Conservation (phyloP, 2,797 vertebrate genomes). For the Mormyrus hasselquistii region DNA sequence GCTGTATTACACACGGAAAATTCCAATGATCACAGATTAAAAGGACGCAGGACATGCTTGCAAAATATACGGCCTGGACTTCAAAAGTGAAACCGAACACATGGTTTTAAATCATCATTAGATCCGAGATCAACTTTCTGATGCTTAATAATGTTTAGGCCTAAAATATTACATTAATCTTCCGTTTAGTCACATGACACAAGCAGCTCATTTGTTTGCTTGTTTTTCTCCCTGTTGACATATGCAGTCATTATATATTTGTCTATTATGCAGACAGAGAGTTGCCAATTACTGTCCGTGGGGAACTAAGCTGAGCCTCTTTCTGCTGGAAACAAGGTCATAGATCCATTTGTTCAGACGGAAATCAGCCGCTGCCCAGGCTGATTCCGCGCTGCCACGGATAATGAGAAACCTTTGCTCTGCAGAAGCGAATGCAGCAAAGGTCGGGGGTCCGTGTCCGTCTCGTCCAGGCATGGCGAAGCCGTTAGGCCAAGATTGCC, state of each 20-base stretch:
- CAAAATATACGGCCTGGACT: background rate
- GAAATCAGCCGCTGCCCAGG: background rate
- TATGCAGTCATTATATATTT: background rate
- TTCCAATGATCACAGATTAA: background rate
- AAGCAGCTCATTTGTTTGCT: background rate
- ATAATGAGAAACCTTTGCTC: conserved; percentile 12
- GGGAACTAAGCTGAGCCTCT: background rate
- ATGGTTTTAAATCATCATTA: background rate
- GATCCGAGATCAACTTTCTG: background rate
- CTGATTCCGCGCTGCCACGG: background rate
- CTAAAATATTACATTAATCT: background rate
- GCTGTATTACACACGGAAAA: background rate
- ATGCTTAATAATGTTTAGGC: background rate
- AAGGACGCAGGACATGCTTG: background rate
- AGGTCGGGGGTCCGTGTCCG: background rate
- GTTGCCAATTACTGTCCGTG: background rate
- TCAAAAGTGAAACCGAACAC: background rate
- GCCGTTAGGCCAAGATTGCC: background rate
- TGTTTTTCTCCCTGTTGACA: background rate
- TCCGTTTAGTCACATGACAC: background rate
- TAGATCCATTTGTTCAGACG: conserved; percentile 1
- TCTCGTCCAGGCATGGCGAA: background rate
- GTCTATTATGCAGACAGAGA: background rate
- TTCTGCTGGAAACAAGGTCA: conserved; percentile 2
- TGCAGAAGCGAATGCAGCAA: background rate